phyloP scores from a whole-genome alignment of 2,797 vertebrate genomes.

The Gastrophryne carolinensis region DNA sequence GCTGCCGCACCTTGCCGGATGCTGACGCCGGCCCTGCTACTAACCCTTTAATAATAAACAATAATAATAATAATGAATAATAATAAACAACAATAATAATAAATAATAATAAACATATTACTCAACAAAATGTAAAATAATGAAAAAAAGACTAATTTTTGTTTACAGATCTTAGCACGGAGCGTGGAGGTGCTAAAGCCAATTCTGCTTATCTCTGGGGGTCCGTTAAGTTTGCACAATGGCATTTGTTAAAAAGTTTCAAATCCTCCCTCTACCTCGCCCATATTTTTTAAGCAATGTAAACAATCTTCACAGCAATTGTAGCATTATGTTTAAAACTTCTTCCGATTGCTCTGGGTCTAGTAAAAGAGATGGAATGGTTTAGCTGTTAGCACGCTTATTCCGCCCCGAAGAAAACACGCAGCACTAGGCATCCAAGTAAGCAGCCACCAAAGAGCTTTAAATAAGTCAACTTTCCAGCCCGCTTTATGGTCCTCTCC shows the following conservation, averaged over 20 bases:
- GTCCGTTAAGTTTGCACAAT: conserved; percentile 55
- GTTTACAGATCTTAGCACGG: conserved; percentile 34
- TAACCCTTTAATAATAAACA: no score
- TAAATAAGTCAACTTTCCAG: conserved; percentile 77
- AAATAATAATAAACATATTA: no score
- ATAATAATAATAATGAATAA: no score
- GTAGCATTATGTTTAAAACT: conserved; percentile 63
- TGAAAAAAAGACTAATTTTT: neutral
- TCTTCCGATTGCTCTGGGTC: conserved; percentile 66
- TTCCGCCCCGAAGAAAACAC: conserved; percentile 63
- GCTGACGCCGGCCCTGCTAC: no score
- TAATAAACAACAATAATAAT: no score
- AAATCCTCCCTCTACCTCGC: conserved; percentile 63
- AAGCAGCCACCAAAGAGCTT: conserved; percentile 76
- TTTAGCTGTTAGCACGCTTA: conserved; percentile 66
- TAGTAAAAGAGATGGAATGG: conserved; percentile 65
- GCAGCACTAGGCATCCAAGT: conserved; percentile 67
- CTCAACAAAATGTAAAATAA: neutral
- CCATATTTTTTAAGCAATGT: conserved; percentile 62
- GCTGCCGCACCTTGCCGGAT: no score
- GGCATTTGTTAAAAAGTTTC: conserved; percentile 64
- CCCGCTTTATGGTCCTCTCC: conserved; percentile 74
- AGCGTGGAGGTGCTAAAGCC: conserved; percentile 22
- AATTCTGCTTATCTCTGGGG: conserved; percentile 58
- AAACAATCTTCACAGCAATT: conserved; percentile 61